phyloP scores from a whole-genome alignment of 2,113 vertebrate genomes.

The Chitala chitala region DNA sequence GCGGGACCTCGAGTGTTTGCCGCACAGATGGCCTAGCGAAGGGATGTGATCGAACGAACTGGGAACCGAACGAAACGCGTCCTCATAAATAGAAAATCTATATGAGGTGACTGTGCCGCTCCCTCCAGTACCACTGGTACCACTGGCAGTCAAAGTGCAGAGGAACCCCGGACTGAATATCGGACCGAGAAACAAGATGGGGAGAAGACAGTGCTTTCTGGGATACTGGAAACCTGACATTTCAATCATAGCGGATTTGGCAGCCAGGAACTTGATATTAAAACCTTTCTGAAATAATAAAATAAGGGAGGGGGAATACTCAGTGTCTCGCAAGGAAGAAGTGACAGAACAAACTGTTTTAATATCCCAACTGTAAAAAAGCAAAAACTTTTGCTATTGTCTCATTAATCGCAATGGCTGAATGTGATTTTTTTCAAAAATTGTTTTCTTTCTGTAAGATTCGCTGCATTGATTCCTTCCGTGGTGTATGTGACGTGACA shows the following conservation, averaged over 20 bases:
- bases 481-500: too few species aligned
- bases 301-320: neutral
- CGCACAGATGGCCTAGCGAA: neutral
- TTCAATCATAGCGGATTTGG: conserved; percentile 24
- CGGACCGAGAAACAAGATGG: neutral
- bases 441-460: too few species aligned
- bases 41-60: neutral
- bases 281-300: conserved; percentile 1
- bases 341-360: neutral
- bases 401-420: too few species aligned
- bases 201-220: neutral
- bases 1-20: too few species aligned
- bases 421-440: too few species aligned
- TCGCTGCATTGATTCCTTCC: too few species aligned
- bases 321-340: neutral
- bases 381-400: too few species aligned
- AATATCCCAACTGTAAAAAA: too few species aligned
- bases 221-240: conserved; percentile 20
- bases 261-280: neutral
- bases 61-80: neutral
- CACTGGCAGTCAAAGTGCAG: neutral
- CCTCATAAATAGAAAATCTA: neutral
- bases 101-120: neutral
- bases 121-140: neutral
- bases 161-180: neutral